Percentiles rank a stretch among this genome's conserved stretches.
Evolutionary conservation across 2,888 invertebrate species (phyloP).

Genomic region (Chalcosyrphus nemorum): DNA sequence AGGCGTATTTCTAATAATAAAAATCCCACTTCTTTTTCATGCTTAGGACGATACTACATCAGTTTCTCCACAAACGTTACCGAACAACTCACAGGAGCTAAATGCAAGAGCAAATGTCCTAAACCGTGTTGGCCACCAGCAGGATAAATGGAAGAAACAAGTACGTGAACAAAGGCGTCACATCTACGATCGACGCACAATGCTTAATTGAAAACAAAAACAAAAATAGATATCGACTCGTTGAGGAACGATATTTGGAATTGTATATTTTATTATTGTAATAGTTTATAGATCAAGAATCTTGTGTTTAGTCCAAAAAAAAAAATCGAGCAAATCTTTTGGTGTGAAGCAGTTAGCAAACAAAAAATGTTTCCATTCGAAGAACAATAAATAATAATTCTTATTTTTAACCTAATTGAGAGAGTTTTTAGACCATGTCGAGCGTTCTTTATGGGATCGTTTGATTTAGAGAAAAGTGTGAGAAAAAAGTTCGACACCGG

Average conservation of each 20-base stretch:
- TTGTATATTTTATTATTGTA: constrained; percentile 47
- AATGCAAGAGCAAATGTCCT: constrained; percentile 90
- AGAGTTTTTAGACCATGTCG: background rate
- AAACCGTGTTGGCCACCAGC: constrained; percentile 97
- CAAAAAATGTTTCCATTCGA: constrained; percentile 26
- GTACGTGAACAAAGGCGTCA: constrained; percentile 92
- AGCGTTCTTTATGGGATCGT: too few relatives aligned
- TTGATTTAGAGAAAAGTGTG: too few relatives aligned
- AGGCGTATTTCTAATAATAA: constrained; percentile 23
- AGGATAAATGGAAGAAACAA: constrained; percentile 98
- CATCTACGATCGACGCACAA: constrained; percentile 98
- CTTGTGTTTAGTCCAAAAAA: constrained; percentile 28
- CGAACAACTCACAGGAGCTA: constrained; percentile 87
- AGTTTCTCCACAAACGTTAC: constrained; percentile 81
- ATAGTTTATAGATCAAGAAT: constrained; percentile 27
- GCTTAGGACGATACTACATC: constrained; percentile 84
- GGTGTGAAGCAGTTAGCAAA: constrained; percentile 5
- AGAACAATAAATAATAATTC: constrained; percentile 39
- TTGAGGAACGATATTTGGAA: background rate
- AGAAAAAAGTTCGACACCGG: too few relatives aligned
- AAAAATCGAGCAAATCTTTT: constrained; percentile 31
- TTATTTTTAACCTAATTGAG: constrained; percentile 26
- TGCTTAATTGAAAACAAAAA: constrained; percentile 91
- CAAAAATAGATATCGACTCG: background rate
- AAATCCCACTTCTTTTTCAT: constrained; percentile 61